Conservation (phyloP, 2,797 vertebrate species). For the Tokudaia muenninki region DNA sequence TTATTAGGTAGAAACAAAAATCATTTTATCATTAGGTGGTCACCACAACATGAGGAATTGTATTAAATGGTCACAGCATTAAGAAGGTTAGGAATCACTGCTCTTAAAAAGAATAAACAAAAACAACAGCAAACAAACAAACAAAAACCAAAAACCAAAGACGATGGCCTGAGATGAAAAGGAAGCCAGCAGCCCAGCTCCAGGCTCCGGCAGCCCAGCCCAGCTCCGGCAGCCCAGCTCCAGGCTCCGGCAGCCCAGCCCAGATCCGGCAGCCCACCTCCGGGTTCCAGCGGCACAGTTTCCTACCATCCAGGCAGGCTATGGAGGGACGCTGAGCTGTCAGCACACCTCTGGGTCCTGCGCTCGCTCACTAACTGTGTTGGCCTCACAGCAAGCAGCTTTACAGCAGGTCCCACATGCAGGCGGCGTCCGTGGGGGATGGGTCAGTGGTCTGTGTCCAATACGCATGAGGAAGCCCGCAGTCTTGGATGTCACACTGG, state of each 20-base stretch:
- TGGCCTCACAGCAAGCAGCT: not conserved
- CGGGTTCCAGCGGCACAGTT: not conserved
- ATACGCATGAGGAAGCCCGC: not conserved
- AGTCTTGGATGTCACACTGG: not conserved
- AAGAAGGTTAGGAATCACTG: not conserved
- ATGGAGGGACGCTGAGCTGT: not conserved
- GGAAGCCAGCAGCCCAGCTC: not conserved
- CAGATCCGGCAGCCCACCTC: not conserved
- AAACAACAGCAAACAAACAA: not conserved
- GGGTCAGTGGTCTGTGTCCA: too few species aligned
- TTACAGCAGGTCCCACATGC: not conserved
- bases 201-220: not conserved
- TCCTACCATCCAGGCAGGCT: not conserved
- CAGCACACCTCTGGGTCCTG: slow-evolving; percentile 1
- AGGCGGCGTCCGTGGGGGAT: not conserved
- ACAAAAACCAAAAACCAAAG: not conserved
- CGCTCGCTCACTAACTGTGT: not conserved
- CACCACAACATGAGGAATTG: not conserved
- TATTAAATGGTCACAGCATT: not conserved
- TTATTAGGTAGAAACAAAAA: not conserved
- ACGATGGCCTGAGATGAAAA: not conserved
- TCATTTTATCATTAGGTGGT: not conserved
- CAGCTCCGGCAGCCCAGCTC: not conserved
- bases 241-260: not conserved
- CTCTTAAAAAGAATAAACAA: not conserved